Percentiles rank a stretch among this genome's conserved stretches.
Conservation (phyloP, 2,888 invertebrate genomes). For the Agriotes lineatus region DNA sequence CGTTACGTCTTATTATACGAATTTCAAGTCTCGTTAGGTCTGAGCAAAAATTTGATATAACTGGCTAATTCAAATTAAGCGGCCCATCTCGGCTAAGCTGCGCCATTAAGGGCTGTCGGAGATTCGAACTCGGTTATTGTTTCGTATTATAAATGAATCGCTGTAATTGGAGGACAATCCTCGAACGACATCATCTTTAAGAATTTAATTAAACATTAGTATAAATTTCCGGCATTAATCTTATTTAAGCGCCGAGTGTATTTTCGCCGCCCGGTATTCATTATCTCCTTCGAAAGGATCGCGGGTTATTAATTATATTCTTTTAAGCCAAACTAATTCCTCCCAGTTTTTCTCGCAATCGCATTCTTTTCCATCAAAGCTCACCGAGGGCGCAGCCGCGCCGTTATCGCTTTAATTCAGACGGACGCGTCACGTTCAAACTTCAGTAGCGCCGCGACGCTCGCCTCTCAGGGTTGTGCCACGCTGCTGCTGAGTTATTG, state of each 20-base stretch:
- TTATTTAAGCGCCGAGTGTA: constrained; percentile 17
- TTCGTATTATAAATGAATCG: constrained; percentile 26
- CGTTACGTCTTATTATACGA: no score
- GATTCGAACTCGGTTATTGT: constrained; percentile 6
- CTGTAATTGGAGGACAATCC: constrained; percentile 17
- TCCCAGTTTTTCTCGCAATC: constrained; percentile 26
- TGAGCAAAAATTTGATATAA: no score
- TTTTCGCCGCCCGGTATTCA: constrained; percentile 23
- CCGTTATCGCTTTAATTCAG: constrained; percentile 44
- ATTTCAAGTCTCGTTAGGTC: no score
- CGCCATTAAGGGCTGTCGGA: constrained; percentile 6
- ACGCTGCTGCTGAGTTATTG: constrained; percentile 9
- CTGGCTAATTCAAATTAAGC: background rate
- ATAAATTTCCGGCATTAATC: constrained; percentile 28
- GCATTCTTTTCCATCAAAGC: constrained; percentile 22
- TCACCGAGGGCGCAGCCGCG: constrained; percentile 31
- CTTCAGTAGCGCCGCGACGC: constrained; percentile 48
- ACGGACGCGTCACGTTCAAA: constrained; percentile 33
- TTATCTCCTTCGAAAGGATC: constrained; percentile 21
- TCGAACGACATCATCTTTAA: constrained; percentile 25
- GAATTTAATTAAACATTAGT: constrained; percentile 33
- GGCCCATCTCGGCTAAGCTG: background rate
- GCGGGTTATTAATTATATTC: constrained; percentile 29
- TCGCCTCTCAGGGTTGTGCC: constrained; percentile 18
- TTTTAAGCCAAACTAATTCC: constrained; percentile 25